These are phyloP conservation scores for Pandemis corylana DNA, from an alignment of 2,888 invertebrate species.

Conservation along the genomic window DNA sequence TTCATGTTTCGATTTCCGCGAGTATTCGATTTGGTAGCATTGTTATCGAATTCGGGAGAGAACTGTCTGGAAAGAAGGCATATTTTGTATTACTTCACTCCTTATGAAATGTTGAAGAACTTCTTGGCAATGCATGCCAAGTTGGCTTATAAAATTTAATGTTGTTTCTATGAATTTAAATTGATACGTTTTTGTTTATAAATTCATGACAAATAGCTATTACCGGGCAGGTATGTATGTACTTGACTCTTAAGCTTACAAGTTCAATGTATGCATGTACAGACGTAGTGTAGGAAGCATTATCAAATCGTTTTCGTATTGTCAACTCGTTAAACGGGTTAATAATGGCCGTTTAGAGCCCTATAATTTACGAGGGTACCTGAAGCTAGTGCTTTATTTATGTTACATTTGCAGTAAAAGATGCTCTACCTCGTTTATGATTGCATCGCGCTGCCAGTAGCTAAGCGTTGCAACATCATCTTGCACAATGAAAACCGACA, in stretches of 20 bases:
- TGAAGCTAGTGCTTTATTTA: neutral
- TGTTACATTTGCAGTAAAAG: slow-evolving; percentile 6
- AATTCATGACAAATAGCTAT: neutral
- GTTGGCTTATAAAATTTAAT: neutral
- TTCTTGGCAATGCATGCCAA: neutral
- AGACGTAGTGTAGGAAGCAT: neutral
- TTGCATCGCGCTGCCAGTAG: slow-evolving; percentile 34
- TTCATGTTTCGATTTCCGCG: slow-evolving; percentile 7
- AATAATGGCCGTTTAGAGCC: neutral
- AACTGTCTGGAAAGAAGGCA: neutral
- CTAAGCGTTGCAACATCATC: slow-evolving; percentile 36
- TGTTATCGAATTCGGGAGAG: neutral
- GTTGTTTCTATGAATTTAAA: neutral
- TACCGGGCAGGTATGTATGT: no score
- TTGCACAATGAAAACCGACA: slow-evolving; percentile 35
- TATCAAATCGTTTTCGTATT: neutral
- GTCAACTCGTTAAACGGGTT: neutral
- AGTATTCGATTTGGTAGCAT: slow-evolving; percentile 15
- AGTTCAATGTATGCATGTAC: neutral
- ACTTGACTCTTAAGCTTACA: no score
- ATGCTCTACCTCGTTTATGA: slow-evolving; percentile 24
- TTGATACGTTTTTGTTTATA: neutral
- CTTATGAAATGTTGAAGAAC: neutral
- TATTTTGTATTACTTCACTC: neutral
- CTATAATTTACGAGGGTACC: neutral